These are phyloP conservation scores for Rutpela maculata DNA, from an alignment of 2,888 invertebrate species.

Conservation along the genomic window DNA sequence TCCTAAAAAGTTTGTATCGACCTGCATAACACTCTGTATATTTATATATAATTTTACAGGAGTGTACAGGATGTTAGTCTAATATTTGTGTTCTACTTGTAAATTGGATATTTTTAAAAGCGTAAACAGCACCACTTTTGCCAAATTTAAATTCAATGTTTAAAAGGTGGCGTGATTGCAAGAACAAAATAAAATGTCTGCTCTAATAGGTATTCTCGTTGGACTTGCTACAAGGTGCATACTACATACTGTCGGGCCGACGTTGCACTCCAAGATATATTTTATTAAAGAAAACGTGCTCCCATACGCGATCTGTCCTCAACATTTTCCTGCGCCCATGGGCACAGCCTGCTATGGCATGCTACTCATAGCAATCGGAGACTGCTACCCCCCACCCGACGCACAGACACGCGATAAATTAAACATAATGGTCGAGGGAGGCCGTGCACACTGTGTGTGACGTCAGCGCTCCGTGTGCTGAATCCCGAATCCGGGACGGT, in stretches of 20 bases:
- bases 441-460: slow-evolving; percentile 61
- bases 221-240: too few relatives aligned
- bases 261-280: not conserved
- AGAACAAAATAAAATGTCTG: too few relatives aligned
- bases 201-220: too few relatives aligned
- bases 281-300: not conserved
- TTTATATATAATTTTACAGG: too few relatives aligned
- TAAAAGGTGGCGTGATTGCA: too few relatives aligned
- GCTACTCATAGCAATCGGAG: slow-evolving; percentile 18
- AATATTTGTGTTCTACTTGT: too few relatives aligned
- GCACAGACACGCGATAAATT: slow-evolving; percentile 68
- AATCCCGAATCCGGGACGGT: slow-evolving; percentile 61
- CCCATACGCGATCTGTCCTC: not conserved
- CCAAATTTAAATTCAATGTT: too few relatives aligned
- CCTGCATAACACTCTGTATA: too few relatives aligned
- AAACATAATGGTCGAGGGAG: slow-evolving; percentile 66
- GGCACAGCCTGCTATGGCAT: slow-evolving; percentile 14
- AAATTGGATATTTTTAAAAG: too few relatives aligned
- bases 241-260: not conserved
- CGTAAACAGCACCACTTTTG: too few relatives aligned
- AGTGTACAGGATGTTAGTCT: too few relatives aligned
- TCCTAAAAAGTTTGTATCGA: too few relatives aligned
- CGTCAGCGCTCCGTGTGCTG: slow-evolving; percentile 65
- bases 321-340: slow-evolving; percentile 5
- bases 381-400: slow-evolving; percentile 56